Evolutionary conservation across 1,140 invertebrate genomes (phyloP).

Genomic region (Neodiprion lecontei): DNA sequence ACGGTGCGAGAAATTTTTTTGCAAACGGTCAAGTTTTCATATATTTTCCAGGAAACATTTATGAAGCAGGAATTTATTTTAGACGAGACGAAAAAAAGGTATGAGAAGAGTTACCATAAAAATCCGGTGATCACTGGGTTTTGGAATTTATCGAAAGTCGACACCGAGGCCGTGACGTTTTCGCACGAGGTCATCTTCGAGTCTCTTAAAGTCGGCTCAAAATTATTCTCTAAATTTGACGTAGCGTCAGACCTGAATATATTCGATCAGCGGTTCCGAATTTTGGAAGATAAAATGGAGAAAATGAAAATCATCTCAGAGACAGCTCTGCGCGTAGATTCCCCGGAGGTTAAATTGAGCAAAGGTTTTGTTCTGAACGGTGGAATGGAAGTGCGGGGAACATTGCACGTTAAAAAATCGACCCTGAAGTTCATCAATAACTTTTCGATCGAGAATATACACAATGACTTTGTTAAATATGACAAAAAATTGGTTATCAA

Average conservation of each 20-base stretch:
- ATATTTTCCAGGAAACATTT: slow-evolving; percentile 30
- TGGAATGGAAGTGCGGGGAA: slow-evolving; percentile 30
- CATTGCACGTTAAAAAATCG: slow-evolving; percentile 36
- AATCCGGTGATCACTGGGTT: slow-evolving; percentile 26
- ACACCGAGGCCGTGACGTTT: slow-evolving; percentile 21
- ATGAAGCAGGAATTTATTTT: slow-evolving; percentile 37
- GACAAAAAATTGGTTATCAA: slow-evolving; percentile 24
- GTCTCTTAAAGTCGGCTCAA: slow-evolving; percentile 23
- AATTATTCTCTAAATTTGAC: slow-evolving; percentile 18
- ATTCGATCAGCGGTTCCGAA: slow-evolving; percentile 7
- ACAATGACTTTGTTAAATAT: slow-evolving; percentile 13
- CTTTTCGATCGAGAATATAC: slow-evolving; percentile 26
- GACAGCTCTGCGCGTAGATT: slow-evolving; percentile 4
- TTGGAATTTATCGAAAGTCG: slow-evolving; percentile 30
- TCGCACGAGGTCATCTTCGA: slow-evolving; percentile 23
- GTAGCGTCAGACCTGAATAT: slow-evolving; percentile 26
- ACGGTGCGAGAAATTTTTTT: not conserved
- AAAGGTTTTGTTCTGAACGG: slow-evolving; percentile 5
- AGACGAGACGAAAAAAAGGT: slow-evolving; percentile 22
- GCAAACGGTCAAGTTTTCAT: slow-evolving; percentile 6
- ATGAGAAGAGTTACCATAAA: slow-evolving; percentile 29
- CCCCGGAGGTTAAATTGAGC: slow-evolving; percentile 17
- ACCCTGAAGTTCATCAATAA: slow-evolving; percentile 32
- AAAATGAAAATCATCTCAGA: slow-evolving; percentile 27
- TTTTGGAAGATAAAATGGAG: slow-evolving; percentile 23